These are phyloP conservation scores for Siniperca obscura DNA, from an alignment of 2,797 vertebrate genomes.

Conservation along the genomic window DNA sequence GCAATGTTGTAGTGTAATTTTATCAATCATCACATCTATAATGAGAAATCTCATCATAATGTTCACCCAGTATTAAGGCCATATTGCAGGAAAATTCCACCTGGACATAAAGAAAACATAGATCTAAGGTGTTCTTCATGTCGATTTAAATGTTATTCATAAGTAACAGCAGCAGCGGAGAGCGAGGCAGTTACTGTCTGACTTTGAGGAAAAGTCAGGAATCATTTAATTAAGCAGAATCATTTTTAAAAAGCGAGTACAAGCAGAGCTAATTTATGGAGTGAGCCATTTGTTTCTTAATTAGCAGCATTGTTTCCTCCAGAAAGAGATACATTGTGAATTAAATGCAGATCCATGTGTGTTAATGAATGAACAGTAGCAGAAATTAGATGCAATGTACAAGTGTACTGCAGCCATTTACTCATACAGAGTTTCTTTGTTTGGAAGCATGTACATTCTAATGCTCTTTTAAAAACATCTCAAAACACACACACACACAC, in stretches of 20 bases:
- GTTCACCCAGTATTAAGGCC: background rate
- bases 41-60: background rate
- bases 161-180: slow-evolving; percentile 7
- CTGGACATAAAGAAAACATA: slow-evolving; percentile 9
- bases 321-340: slow-evolving; percentile 40
- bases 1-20: background rate
- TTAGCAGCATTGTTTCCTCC: slow-evolving; percentile 59
- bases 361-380: slow-evolving; percentile 47
- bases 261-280: slow-evolving; percentile 72
- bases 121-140: slow-evolving; percentile 13
- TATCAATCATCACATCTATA: background rate
- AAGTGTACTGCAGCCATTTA: slow-evolving; percentile 24
- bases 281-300: slow-evolving; percentile 68
- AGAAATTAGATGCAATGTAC: slow-evolving; percentile 30
- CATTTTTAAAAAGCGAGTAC: slow-evolving; percentile 63
- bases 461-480: slow-evolving; percentile 4
- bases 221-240: slow-evolving; percentile 74
- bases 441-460: slow-evolving; percentile 11
- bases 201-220: slow-evolving; percentile 57
- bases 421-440: slow-evolving; percentile 22
- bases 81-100: background rate
- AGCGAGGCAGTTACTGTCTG: slow-evolving; percentile 37
- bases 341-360: slow-evolving; percentile 43
- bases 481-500: background rate
- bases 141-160: slow-evolving; percentile 11